Evolutionary conservation across 2,113 vertebrate genomes (phyloP), one percentile per base, ranked within the genome.

Genomic region (Xiphorhynchus elegans): DNA sequence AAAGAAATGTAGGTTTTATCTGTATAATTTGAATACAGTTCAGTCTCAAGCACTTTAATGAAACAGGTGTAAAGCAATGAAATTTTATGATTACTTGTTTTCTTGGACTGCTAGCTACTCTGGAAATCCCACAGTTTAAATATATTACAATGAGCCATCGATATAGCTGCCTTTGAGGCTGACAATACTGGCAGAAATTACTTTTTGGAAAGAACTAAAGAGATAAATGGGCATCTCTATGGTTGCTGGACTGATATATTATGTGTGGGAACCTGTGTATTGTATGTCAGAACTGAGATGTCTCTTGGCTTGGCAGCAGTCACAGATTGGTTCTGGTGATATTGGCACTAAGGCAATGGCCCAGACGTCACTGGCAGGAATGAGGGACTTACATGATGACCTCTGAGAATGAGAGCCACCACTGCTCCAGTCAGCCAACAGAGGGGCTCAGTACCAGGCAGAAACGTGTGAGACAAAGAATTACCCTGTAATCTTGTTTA

Each of bases 291-390:
- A 59, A 52, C 49, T 21, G 26, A 91, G 85, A 67, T 1, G 33
- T 60, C 58, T 60, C 69, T 40, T 78, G 84, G 56, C 55, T 60
- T 81, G 73, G 80, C 76, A 81, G 11, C 56, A 80, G 68, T 40
- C 67, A 47, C 29, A 92, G 94, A 87, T 92, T 83, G 2, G 3
- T 58, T 11, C 62, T 62, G 15, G n/a, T 60, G 93, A 95, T 93
- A 75, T 5, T 24, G 63, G 66, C 62, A 40, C 62, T 17, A 15
- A 63, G 70, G 58, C 5, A 4, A 76, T 15, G 29, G 47, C 47
- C 77, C 44, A 50, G 47, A 92, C 53, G 35, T 96, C 94, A 93
- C 46, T 64, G 75, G 94, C 78, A 94, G 66, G 78, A 85, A 31
- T 2, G 40, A 55, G 35, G 46, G 70, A 85, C 15, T 68, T 55